These are phyloP conservation scores for Drymodes brunneopygia DNA, from an alignment of 2,113 vertebrate species.

Conservation along the genomic window DNA sequence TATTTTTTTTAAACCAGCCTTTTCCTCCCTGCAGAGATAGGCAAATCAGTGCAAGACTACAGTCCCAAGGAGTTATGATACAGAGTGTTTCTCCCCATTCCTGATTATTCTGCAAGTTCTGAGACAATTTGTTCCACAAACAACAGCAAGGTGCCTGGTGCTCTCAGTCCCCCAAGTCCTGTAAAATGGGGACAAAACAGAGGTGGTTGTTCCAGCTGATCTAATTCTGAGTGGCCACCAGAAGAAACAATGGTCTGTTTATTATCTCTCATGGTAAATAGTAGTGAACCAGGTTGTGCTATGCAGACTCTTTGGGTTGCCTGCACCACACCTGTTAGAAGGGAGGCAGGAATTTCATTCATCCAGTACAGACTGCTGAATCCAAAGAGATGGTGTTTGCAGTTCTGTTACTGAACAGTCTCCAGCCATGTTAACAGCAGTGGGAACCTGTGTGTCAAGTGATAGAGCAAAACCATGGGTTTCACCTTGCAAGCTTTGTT, in stretches of 20 bases:
- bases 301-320: not conserved
- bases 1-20: not conserved
- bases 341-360: not conserved
- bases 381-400: not conserved
- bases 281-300: not conserved
- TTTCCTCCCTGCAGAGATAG: not conserved
- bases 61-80: not conserved
- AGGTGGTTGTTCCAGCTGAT: not conserved
- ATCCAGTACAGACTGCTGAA: not conserved
- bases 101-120: not conserved
- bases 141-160: not conserved
- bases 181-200: not conserved
- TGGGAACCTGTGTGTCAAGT: not conserved
- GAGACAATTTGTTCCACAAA: not conserved
- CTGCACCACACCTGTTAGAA: not conserved
- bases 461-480: not conserved
- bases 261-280: not conserved
- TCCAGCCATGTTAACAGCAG: not conserved
- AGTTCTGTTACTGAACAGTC: not conserved
- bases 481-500: not conserved
- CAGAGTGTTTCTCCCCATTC: not conserved
- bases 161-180: not conserved
- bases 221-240: not conserved
- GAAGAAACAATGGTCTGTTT: not conserved
- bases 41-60: not conserved